These are phyloP conservation scores for Aythya baeri DNA, from an alignment of 2,113 vertebrate genomes.

Conservation along the genomic window DNA sequence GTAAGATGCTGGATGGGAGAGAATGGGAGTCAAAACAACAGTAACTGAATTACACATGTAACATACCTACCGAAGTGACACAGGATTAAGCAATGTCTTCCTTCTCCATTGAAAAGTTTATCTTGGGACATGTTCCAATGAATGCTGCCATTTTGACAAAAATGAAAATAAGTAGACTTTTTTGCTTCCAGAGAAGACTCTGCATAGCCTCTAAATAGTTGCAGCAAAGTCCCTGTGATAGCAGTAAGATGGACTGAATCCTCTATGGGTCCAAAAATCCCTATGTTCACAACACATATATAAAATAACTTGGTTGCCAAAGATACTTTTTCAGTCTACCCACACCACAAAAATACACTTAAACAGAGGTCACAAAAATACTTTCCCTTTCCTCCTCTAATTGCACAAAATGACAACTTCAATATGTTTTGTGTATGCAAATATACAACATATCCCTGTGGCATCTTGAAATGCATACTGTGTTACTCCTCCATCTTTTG, in stretches of 20 bases:
- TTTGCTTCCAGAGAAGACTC: background rate
- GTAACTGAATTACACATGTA: background rate
- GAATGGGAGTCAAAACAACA: background rate
- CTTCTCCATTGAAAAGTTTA: background rate
- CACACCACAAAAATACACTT: background rate
- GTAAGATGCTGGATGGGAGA: background rate
- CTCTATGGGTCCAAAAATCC: fast-evolving
- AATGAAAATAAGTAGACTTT: background rate
- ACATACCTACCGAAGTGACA: background rate
- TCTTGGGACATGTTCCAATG: background rate
- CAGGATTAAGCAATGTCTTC: background rate
- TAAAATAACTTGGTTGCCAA: background rate
- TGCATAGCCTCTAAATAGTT: background rate
- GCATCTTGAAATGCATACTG: background rate
- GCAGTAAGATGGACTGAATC: background rate
- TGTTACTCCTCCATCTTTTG: background rate
- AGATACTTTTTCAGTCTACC: background rate
- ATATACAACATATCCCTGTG: background rate
- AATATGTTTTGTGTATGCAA: background rate
- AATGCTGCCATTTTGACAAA: background rate
- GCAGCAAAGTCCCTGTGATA: background rate
- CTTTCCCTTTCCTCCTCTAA: background rate
- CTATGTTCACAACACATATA: background rate
- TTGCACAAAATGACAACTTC: background rate
- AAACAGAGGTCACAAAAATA: background rate